These are phyloP conservation scores for Coryphaenoides rupestris DNA, from an alignment of 2,113 vertebrate genomes.

Conservation along the genomic window DNA sequence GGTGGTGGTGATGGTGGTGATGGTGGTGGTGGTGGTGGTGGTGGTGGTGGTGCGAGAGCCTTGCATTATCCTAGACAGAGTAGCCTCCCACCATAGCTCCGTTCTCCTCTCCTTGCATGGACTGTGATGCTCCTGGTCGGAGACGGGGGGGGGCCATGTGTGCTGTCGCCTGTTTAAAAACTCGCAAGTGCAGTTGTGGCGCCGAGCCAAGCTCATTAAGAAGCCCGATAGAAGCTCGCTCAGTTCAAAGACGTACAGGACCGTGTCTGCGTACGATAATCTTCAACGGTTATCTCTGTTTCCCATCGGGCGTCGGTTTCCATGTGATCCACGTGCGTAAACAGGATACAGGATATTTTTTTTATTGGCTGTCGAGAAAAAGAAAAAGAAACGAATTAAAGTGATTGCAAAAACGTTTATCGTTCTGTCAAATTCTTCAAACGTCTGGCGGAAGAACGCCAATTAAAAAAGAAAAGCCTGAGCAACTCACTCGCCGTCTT, in stretches of 20 bases:
- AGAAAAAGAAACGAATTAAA: background rate
- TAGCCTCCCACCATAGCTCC: background rate
- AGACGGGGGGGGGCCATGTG: conserved; percentile 38
- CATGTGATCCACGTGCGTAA: background rate
- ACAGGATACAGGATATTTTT: too few relatives aligned
- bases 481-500: background rate
- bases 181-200: conserved; percentile 41
- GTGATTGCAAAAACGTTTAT: too few relatives aligned
- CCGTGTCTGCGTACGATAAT: too few relatives aligned
- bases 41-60: background rate
- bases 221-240: background rate
- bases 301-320: background rate
- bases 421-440: too few relatives aligned
- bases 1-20: background rate
- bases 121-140: conserved; percentile 20
- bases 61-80: background rate
- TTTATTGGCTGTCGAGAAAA: too few relatives aligned
- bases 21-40: background rate
- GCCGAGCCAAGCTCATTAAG: background rate
- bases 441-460: background rate
- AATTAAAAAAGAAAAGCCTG: background rate
- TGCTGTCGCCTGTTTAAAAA: conserved; percentile 38
- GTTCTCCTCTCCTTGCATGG: conserved; percentile 4
- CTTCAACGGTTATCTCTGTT: too few relatives aligned
- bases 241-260: background rate